Evolutionary conservation across 2,113 vertebrate species (phyloP).

Genomic region (Aegithalos caudatus): DNA sequence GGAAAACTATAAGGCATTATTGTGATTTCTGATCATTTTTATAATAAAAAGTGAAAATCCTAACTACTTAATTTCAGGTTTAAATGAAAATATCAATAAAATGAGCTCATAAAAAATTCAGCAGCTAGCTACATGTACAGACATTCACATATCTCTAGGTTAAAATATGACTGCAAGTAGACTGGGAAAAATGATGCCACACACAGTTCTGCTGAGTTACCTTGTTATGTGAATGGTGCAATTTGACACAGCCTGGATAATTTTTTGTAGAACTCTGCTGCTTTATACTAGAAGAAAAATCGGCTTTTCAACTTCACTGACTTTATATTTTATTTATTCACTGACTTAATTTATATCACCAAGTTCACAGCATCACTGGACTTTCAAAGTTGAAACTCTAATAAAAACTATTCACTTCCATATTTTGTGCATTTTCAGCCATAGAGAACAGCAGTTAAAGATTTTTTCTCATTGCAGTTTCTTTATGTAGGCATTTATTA

Average conservation of each 20-base stretch:
- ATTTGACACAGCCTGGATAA: not conserved
- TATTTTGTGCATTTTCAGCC: not conserved
- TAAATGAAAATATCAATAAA: not conserved
- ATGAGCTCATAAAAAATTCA: not conserved
- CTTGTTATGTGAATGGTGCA: not conserved
- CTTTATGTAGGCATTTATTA: not conserved
- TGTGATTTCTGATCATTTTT: not conserved
- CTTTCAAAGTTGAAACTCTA: not conserved
- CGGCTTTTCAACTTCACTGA: conserved; percentile 5
- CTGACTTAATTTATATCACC: not conserved
- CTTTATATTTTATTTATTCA: conserved; percentile 17
- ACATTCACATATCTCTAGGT: not conserved
- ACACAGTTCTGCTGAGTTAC: not conserved
- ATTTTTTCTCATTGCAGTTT: not conserved
- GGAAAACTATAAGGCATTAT: not conserved
- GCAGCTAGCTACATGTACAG: not conserved
- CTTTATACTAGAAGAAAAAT: not conserved
- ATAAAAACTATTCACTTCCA: not conserved
- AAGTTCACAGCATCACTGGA: not conserved
- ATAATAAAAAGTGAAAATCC: not conserved
- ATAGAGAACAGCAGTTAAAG: not conserved
- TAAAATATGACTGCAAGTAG: not conserved
- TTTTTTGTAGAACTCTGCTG: not conserved
- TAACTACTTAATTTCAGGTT: not conserved
- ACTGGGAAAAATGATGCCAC: not conserved